Evolutionary conservation across 2,888 invertebrate species (phyloP).

Genomic region (Hypsopygia costalis): DNA sequence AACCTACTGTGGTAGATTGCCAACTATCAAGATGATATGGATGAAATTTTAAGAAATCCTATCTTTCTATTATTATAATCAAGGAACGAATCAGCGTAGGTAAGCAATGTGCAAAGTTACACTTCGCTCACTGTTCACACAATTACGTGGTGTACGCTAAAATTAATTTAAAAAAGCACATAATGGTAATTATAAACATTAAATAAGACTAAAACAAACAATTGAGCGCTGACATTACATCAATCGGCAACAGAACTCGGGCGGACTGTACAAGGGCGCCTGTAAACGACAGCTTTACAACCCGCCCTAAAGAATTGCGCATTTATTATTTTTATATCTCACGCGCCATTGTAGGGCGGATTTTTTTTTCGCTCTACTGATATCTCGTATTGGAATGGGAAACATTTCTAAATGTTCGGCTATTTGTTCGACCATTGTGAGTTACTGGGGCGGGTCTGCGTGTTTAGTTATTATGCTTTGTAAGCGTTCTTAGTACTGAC

Average conservation of each 20-base stretch:
- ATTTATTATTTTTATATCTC: slow-evolving; percentile 76
- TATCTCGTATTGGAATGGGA: slow-evolving; percentile 48
- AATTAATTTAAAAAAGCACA: too few species aligned
- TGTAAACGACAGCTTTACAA: slow-evolving; percentile 72
- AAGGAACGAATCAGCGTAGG: too few species aligned
- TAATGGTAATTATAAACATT: neutral
- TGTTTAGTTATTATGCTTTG: too few species aligned
- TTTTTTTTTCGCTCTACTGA: slow-evolving; percentile 52
- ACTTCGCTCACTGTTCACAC: too few species aligned
- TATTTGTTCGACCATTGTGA: slow-evolving; percentile 12
- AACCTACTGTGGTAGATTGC: too few species aligned
- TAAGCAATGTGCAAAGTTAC: too few species aligned
- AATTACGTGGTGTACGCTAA: too few species aligned
- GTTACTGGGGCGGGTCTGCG: neutral
- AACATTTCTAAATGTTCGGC: slow-evolving; percentile 18
- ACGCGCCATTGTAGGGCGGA: slow-evolving; percentile 47
- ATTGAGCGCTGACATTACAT: slow-evolving; percentile 31
- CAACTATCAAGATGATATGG: too few species aligned
- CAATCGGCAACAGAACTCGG: slow-evolving; percentile 39
- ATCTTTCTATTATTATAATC: too few species aligned
- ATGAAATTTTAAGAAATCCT: too few species aligned
- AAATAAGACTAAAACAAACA: neutral
- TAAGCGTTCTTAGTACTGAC: too few species aligned
- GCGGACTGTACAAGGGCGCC: slow-evolving; percentile 46
- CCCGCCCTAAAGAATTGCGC: slow-evolving; percentile 71